phyloP scores from a whole-genome alignment of 1,140 invertebrate species.

The Potamilus streckersoni region DNA sequence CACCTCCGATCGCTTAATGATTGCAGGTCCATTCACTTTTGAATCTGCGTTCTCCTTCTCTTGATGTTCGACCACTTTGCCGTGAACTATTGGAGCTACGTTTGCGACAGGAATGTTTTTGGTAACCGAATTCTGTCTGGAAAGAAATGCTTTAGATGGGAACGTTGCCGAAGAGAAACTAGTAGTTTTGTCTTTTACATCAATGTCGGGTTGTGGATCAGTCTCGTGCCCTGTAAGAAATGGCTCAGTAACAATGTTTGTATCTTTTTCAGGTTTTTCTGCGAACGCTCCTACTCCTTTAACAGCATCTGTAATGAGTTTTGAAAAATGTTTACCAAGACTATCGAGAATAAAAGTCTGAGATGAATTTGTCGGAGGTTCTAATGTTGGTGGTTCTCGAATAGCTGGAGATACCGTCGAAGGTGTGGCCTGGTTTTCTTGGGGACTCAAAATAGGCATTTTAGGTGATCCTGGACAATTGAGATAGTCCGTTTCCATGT shows the following conservation, averaged over 20 bases:
- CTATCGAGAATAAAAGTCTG: slow-evolving; percentile 5
- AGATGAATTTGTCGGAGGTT: slow-evolving; percentile 13
- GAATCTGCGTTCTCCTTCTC: too few relatives aligned
- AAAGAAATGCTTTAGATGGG: slow-evolving; percentile 14
- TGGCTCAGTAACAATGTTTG: too few relatives aligned
- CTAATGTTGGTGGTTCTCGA: slow-evolving; percentile 30
- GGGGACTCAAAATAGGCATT: slow-evolving; percentile 42
- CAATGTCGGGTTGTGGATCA: too few relatives aligned
- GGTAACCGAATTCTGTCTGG: slow-evolving; percentile 20
- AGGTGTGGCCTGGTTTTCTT: slow-evolving; percentile 28
- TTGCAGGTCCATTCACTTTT: too few relatives aligned
- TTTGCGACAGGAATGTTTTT: slow-evolving; percentile 43
- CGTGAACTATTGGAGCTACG: slow-evolving; percentile 37
- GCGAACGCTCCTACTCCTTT: too few relatives aligned
- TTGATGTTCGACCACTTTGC: slow-evolving; percentile 5
- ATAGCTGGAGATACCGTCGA: slow-evolving; percentile 19
- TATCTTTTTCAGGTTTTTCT: too few relatives aligned
- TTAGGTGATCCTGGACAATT: slow-evolving; percentile 29
- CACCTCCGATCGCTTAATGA: too few relatives aligned
- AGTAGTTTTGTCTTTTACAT: too few relatives aligned
- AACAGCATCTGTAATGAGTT: slow-evolving; percentile 28
- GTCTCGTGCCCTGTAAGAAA: too few relatives aligned
- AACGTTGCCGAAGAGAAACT: too few relatives aligned
- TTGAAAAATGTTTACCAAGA: slow-evolving; percentile 26
- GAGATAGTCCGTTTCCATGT: slow-evolving; percentile 6